phyloP scores from a whole-genome alignment of 1,140 invertebrate species.

The Calycopis cecrops region DNA sequence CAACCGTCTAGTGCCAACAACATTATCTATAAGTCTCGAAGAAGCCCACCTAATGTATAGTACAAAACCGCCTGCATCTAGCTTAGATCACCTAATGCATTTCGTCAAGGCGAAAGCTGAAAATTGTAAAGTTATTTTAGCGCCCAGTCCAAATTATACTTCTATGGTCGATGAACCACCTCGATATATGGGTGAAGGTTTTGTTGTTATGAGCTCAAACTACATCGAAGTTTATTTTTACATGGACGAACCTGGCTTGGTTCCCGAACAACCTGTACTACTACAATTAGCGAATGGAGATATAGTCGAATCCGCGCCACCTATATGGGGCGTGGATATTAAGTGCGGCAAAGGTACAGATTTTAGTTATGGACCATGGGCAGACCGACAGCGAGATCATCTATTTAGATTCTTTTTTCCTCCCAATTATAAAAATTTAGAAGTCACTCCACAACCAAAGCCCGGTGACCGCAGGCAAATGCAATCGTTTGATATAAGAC shows the following conservation, averaged over 20 bases:
- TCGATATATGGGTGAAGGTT: slow-evolving; percentile 98
- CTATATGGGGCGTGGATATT: slow-evolving; percentile 96
- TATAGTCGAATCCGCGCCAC: slow-evolving; percentile 92
- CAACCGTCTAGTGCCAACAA: slow-evolving; percentile 96
- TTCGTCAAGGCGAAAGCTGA: slow-evolving; percentile 96
- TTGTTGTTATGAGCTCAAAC: slow-evolving; percentile 96
- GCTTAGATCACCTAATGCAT: slow-evolving; percentile 97
- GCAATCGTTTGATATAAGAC: slow-evolving; percentile 93
- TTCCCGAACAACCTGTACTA: slow-evolving; percentile 92
- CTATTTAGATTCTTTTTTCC: slow-evolving; percentile 98
- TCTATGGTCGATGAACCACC: slow-evolving; percentile 96
- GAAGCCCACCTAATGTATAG: slow-evolving; percentile 97
- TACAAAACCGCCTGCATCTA: slow-evolving; percentile 94
- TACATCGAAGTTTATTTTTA: slow-evolving; percentile 96
- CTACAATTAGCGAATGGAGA: slow-evolving; percentile 95
- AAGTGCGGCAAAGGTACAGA: slow-evolving; percentile 98
- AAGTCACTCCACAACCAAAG: slow-evolving; percentile 84
- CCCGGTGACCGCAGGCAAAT: slow-evolving; percentile 92
- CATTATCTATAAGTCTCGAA: slow-evolving; percentile 93
- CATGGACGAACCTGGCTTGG: slow-evolving; percentile 94
- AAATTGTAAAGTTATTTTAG: slow-evolving; percentile 95
- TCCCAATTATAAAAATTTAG: slow-evolving; percentile 87
- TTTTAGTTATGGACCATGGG: slow-evolving; percentile 99
- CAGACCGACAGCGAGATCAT: slow-evolving; percentile 95
- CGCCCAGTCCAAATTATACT: slow-evolving; percentile 94